Evolutionary conservation across 2,888 invertebrate species (phyloP).

Genomic region (Julus scanicus): DNA sequence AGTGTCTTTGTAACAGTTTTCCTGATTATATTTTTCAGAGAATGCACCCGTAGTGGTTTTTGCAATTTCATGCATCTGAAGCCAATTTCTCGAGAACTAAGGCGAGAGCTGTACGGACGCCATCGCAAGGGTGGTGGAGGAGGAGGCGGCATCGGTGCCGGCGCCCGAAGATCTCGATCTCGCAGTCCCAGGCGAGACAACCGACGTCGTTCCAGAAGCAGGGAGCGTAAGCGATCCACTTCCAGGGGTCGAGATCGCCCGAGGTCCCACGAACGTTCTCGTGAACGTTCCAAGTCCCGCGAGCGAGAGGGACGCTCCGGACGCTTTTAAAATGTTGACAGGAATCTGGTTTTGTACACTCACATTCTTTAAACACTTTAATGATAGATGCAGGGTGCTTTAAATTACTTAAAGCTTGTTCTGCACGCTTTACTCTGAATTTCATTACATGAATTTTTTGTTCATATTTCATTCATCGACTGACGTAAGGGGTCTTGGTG

Average conservation of each 20-base stretch:
- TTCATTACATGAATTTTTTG: background rate
- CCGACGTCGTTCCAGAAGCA: conserved; percentile 49
- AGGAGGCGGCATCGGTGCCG: conserved; percentile 72
- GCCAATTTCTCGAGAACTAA: conserved; percentile 93
- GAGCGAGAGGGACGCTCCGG: conserved; percentile 71
- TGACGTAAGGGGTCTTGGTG: background rate
- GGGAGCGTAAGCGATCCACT: conserved; percentile 58
- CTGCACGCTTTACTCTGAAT: background rate
- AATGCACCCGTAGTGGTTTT: conserved; percentile 98
- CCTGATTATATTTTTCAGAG: conserved; percentile 68
- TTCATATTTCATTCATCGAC: background rate
- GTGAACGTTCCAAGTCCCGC: conserved; percentile 59
- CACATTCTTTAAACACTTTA: conserved; percentile 44
- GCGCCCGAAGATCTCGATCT: conserved; percentile 64
- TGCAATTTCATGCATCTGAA: conserved; percentile 99
- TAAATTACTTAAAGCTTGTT: background rate
- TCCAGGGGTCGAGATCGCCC: conserved; percentile 63
- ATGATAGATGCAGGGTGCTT: background rate
- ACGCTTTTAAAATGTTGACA: conserved; percentile 67
- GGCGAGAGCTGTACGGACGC: conserved; percentile 76
- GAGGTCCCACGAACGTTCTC: conserved; percentile 62
- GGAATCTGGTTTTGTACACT: conserved; percentile 3
- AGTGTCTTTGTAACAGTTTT: background rate
- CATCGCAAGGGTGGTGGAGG: conserved; percentile 59
- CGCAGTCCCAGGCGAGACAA: conserved; percentile 57